Evolutionary conservation across 2,797 vertebrate genomes (phyloP).

Genomic region (Cossypha niveicapilla): DNA sequence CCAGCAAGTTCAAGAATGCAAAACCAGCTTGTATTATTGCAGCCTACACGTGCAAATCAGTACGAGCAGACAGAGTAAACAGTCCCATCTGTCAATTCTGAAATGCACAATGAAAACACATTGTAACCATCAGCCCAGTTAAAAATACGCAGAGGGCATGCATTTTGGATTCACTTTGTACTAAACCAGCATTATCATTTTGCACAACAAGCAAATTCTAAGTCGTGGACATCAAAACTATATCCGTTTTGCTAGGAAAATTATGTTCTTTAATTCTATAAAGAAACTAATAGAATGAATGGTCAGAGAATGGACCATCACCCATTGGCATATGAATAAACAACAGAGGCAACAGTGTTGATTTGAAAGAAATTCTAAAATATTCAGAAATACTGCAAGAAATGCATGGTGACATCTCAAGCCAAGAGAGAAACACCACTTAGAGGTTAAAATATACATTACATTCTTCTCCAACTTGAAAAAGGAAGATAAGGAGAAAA

Average conservation of each 20-base stretch:
- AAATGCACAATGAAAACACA: conserved; percentile 65
- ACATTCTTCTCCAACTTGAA: not conserved
- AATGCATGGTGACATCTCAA: not conserved
- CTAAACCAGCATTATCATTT: conserved; percentile 41
- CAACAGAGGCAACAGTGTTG: not conserved
- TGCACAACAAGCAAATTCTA: conserved; percentile 49
- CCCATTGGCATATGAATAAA: not conserved
- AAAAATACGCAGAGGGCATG: conserved; percentile 51
- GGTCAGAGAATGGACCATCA: not conserved
- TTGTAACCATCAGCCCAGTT: conserved; percentile 56
- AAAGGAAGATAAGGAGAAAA: not conserved
- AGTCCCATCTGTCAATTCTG: conserved; percentile 68
- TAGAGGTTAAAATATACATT: not conserved
- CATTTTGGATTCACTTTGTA: conserved; percentile 45
- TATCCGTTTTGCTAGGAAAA: not conserved
- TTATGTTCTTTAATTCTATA: not conserved
- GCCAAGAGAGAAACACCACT: not conserved
- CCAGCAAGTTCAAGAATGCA: conserved; percentile 62
- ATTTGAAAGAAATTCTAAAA: not conserved
- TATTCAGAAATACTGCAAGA: not conserved
- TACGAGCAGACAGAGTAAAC: conserved; percentile 66
- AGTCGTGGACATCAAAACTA: not conserved
- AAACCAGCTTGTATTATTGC: conserved; percentile 65
- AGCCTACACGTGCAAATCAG: conserved; percentile 68
- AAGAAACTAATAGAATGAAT: not conserved